Evolutionary conservation across 2,113 vertebrate species (phyloP).

Genomic region (Peromyscus polionotus): DNA sequence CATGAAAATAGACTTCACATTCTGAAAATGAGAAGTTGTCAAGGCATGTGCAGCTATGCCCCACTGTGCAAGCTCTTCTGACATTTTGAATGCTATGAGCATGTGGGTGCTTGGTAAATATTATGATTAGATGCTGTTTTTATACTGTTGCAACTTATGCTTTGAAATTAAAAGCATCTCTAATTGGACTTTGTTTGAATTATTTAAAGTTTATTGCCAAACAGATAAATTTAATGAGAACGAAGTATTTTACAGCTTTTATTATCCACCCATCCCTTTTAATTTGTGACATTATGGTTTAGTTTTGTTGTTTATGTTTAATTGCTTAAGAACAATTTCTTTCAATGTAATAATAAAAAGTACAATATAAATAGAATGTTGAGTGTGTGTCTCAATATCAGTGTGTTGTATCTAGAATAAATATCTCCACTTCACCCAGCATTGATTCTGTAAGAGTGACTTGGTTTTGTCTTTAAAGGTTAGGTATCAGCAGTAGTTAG

Average conservation of each 20-base stretch:
- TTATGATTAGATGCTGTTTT: constrained; percentile 50
- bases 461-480: constrained; percentile 34
- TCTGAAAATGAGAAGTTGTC: background rate
- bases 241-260: constrained; percentile 18
- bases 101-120: constrained; percentile 15
- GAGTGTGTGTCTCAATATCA: background rate
- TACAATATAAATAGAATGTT: constrained; percentile 36
- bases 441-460: constrained; percentile 35
- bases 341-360: constrained; percentile 54
- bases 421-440: background rate
- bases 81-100: background rate
- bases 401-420: constrained; percentile 40
- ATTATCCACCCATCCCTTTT: constrained; percentile 56
- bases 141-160: constrained; percentile 29
- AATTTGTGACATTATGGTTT: constrained; percentile 57
- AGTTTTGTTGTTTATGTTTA: constrained; percentile 54
- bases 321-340: constrained; percentile 57
- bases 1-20: background rate
- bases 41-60: background rate
- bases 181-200: constrained; percentile 67
- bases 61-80: background rate
- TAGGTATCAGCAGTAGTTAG: constrained; percentile 29
- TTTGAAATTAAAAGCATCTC: constrained; percentile 66
- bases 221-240: constrained; percentile 55
- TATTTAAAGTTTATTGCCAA: constrained; percentile 69